A percentile compares a stretch with the other conserved stretches of the same genome.
These are phyloP conservation scores for Galendromus occidentalis DNA, from an alignment of 1,140 invertebrate genomes.

Conservation along the genomic window DNA sequence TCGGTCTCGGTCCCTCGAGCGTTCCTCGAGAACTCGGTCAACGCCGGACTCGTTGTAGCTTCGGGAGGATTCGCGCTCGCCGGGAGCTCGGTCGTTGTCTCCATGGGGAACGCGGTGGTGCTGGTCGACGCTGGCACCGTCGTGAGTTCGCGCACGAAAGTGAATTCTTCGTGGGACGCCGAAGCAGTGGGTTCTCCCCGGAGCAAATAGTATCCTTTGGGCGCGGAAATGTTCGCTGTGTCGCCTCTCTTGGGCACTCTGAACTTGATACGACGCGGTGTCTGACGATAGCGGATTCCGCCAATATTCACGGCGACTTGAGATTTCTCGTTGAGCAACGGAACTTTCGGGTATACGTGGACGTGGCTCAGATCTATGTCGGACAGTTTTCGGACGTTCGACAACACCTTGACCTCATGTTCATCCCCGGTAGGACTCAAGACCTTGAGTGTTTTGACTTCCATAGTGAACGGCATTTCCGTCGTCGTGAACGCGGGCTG, in stretches of 20 bases:
- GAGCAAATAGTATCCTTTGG: background rate
- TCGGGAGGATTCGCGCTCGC: background rate
- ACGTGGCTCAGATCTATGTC: background rate
- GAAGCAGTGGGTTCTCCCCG: background rate
- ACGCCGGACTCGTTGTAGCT: background rate
- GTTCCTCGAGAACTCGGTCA: background rate
- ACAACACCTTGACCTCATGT: background rate
- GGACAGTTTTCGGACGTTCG: background rate
- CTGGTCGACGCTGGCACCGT: background rate
- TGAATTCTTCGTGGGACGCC: slow-evolving; percentile 4
- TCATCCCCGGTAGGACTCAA: background rate
- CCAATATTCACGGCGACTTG: background rate
- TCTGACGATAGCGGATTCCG: background rate
- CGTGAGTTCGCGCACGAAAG: background rate
- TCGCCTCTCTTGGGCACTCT: background rate
- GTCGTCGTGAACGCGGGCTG: background rate
- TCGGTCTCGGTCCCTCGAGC: background rate
- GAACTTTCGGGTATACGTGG: background rate
- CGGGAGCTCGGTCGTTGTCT: background rate
- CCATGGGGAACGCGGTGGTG: background rate
- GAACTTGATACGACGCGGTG: background rate
- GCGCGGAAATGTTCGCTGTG: background rate
- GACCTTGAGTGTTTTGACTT: background rate
- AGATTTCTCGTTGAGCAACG: background rate
- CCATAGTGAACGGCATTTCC: background rate